Evolutionary conservation across 2,888 invertebrate genomes (phyloP), one percentile per base, ranked within the genome.

Genomic region (Mayetiola destructor): DNA sequence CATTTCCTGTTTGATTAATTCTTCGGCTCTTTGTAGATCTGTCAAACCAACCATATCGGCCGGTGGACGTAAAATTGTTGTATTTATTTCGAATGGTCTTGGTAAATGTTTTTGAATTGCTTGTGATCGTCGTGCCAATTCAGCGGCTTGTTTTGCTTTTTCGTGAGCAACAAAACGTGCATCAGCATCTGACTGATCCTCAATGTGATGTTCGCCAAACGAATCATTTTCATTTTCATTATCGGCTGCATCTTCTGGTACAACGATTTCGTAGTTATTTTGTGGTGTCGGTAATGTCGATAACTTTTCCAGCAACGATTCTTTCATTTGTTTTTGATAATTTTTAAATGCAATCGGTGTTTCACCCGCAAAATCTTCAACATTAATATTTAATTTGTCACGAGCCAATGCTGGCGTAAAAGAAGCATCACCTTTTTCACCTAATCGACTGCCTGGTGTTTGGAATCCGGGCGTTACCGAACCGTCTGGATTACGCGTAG

Each of bases 211-310:
- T 18, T 6, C 20, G 8, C 16, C 10, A 1, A 70, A 64, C 59
- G 75, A 73, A 58, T 77, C 75, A 48, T 69, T 62, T 18, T 64
- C 62, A 0, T 66, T 66, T n/a, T 67, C 68, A 21, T 68, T 70
- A 2, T 73, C 73, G 55, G 76, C 77, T 57, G 86, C 85, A 57
- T 83, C 80, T 60, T 94, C 94, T 0, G 96, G 95, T 14, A 96
- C 89, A 40, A 97, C 95, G 65, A 97, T 95, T 75, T 99, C 97
- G 70, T 94, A 99, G 73, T 99, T 97, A 69, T 99, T 97, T 63
- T 88, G 86, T 0, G 99, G 97, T 1, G 81, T 73, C 1, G 99
- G 99, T 59, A 99, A 75, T 1, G 83, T 75, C 23, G 84, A 82
- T 27, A 97, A 75, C 0, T 89, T 88, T 61, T 80, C 79, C 42